phyloP scores from a whole-genome alignment of 2,888 invertebrate genomes.

The Pyrochroa serraticornis region DNA sequence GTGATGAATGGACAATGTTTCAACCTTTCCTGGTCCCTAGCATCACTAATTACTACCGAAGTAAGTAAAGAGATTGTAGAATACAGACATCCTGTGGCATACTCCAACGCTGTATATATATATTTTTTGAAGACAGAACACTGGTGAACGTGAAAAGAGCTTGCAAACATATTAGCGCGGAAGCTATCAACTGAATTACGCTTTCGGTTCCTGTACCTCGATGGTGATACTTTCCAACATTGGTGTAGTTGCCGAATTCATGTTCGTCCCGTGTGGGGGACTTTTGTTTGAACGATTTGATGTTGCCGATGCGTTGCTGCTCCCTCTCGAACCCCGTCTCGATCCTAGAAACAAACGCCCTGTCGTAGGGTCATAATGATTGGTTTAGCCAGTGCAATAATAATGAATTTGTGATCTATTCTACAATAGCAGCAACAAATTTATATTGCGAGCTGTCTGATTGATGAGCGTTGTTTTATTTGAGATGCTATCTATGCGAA shows the following conservation, averaged over 20 bases:
- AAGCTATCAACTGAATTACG: slow-evolving; percentile 31
- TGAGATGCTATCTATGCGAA: slow-evolving; percentile 12
- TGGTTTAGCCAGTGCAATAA: slow-evolving; percentile 42
- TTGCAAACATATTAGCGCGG: slow-evolving; percentile 6
- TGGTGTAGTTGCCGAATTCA: slow-evolving; percentile 54
- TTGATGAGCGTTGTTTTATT: background rate
- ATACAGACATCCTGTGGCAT: slow-evolving; percentile 11
- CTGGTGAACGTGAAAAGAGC: slow-evolving; percentile 6
- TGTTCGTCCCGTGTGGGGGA: slow-evolving; percentile 51
- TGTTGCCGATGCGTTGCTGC: slow-evolving; percentile 78
- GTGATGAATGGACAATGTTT: slow-evolving; percentile 55
- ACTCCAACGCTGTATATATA: background rate
- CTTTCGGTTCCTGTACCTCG: slow-evolving; percentile 74
- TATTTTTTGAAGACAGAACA: background rate
- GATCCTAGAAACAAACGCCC: slow-evolving; percentile 61
- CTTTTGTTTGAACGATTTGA: slow-evolving; percentile 73
- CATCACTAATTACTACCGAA: slow-evolving; percentile 54
- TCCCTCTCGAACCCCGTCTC: slow-evolving; percentile 76
- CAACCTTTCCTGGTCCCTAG: slow-evolving; percentile 54
- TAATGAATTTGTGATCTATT: slow-evolving; percentile 22
- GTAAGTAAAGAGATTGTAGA: slow-evolving; percentile 43
- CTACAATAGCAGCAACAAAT: background rate
- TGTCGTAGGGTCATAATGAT: slow-evolving; percentile 50
- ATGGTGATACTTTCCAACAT: slow-evolving; percentile 73
- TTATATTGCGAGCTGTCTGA: background rate